These are phyloP conservation scores for Sebastes iracundus DNA, from an alignment of 2,797 vertebrate genomes.

Conservation along the genomic window DNA sequence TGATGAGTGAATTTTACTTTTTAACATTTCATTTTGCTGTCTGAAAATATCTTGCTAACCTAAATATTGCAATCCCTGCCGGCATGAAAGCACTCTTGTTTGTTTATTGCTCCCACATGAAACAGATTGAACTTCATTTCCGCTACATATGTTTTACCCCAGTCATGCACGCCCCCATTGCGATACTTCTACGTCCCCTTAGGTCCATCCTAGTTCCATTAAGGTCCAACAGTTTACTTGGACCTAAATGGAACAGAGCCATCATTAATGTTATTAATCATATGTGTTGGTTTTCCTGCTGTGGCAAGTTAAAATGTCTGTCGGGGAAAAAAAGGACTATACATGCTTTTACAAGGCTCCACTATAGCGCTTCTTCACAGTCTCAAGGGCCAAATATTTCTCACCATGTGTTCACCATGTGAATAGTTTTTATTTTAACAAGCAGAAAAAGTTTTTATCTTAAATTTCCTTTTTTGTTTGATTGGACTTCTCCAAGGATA, in stretches of 20 bases:
- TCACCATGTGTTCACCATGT: neutral
- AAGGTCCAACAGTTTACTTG: neutral
- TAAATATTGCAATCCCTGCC: neutral
- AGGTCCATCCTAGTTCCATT: neutral
- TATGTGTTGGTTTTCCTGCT: neutral
- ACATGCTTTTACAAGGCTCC: neutral
- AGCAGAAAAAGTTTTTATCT: conserved; percentile 1
- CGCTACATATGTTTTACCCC: neutral
- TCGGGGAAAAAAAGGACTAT: neutral
- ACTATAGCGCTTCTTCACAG: neutral
- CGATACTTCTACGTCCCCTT: neutral
- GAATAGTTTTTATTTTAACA: conserved; percentile 10
- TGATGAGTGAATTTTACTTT: neutral
- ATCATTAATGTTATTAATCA: neutral
- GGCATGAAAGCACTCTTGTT: neutral
- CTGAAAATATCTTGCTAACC: neutral
- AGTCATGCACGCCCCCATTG: neutral
- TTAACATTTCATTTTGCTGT: neutral
- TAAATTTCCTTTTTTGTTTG: conserved; percentile 3
- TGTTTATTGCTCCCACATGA: neutral
- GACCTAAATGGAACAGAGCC: neutral
- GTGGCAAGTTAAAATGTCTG: neutral
- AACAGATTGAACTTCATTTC: neutral
- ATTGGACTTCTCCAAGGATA: conserved; percentile 32
- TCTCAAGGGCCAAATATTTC: conserved; percentile 11